These are phyloP conservation scores for Malaclemys terrapin DNA, from an alignment of 2,113 vertebrate species.

Conservation along the genomic window DNA sequence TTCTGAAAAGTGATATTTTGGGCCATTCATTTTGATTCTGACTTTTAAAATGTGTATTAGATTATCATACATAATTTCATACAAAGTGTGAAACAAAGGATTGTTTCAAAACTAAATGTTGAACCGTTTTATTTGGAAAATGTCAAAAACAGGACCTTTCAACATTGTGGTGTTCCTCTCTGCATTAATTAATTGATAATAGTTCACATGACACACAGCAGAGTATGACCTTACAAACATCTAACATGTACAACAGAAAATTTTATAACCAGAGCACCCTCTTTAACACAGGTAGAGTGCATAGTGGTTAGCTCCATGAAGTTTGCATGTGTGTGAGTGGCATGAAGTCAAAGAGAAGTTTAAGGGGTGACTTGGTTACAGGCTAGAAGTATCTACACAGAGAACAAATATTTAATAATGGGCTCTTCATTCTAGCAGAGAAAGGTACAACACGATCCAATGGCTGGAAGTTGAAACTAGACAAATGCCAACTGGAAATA, in stretches of 20 bases:
- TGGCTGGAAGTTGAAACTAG: not conserved
- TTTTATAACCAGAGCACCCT: not conserved
- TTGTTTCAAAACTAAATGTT: not conserved
- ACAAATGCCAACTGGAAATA: not conserved
- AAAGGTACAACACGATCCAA: not conserved
- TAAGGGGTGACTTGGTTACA: not conserved
- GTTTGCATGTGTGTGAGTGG: rapidly evolving
- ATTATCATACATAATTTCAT: not conserved
- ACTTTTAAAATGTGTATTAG: not conserved
- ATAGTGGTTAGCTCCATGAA: not conserved
- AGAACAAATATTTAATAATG: not conserved
- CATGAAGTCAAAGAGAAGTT: not conserved
- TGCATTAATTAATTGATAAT: not conserved
- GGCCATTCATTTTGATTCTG: not conserved
- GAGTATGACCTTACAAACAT: not conserved
- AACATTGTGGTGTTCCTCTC: not conserved
- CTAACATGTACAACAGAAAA: not conserved
- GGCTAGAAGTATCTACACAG: not conserved
- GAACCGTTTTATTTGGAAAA: not conserved
- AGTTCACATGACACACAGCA: not conserved
- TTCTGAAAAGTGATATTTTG: not conserved
- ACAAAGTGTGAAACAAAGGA: not conserved
- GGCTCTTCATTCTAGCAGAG: not conserved
- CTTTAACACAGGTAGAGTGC: not conserved
- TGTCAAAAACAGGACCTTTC: not conserved